These are phyloP conservation scores for Hemibagrus wyckioides DNA, from an alignment of 2,113 vertebrate genomes.

Conservation along the genomic window DNA sequence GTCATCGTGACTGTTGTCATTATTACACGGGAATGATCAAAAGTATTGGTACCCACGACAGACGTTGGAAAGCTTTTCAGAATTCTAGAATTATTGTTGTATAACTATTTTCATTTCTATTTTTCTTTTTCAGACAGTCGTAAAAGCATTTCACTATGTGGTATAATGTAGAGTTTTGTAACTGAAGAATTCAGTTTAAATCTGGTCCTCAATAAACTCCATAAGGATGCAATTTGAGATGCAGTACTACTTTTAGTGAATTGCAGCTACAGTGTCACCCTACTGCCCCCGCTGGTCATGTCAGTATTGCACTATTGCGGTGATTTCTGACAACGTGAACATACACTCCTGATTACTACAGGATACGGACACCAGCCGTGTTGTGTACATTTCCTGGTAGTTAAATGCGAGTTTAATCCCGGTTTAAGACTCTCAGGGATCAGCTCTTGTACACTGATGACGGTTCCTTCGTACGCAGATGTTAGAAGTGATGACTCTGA, in stretches of 20 bases:
- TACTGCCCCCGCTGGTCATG: background rate
- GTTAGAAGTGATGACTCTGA: constrained; percentile 4
- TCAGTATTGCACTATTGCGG: too few species aligned
- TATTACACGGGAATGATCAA: too few species aligned
- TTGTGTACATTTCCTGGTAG: background rate
- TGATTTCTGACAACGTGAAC: too few species aligned
- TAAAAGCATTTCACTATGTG: too few species aligned
- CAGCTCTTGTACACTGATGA: background rate
- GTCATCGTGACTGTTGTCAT: background rate
- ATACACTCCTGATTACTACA: background rate
- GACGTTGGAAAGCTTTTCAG: too few species aligned
- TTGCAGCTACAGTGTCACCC: background rate
- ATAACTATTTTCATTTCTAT: too few species aligned
- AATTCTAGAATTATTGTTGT: too few species aligned
- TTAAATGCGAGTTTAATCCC: background rate
- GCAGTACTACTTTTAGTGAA: background rate
- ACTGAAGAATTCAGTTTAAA: too few species aligned
- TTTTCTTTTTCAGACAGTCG: too few species aligned
- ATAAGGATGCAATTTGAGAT: background rate
- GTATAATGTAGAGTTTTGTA: too few species aligned
- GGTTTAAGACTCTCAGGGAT: background rate
- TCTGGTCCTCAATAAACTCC: too few species aligned
- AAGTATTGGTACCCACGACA: background rate
- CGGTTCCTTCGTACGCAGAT: background rate
- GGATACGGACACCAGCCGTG: background rate